Conservation (phyloP, 2,113 vertebrate species). For the Zapornia atra region DNA sequence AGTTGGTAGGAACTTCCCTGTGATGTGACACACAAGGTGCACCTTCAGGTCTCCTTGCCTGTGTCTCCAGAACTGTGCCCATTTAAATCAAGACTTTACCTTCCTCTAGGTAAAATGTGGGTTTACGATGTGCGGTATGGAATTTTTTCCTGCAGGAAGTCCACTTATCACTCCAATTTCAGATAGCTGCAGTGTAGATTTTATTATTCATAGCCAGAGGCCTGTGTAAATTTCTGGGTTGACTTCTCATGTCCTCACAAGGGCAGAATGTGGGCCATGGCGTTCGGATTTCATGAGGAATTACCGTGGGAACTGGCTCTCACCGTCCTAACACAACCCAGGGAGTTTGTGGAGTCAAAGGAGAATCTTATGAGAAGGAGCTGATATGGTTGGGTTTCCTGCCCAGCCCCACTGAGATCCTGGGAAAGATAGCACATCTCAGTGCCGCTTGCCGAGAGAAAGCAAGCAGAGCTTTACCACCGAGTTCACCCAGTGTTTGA, state of each 20-base stretch:
- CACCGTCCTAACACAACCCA: not conserved
- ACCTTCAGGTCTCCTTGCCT: not conserved
- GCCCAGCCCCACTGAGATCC: not conserved
- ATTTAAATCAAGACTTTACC: not conserved
- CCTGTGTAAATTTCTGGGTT: conserved; percentile 20
- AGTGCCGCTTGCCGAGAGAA: not conserved
- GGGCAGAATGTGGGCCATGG: not conserved
- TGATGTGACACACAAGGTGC: not conserved
- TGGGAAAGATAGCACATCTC: conserved; percentile 25
- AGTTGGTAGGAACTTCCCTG: not conserved
- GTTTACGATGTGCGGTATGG: not conserved
- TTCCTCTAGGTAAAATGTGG: not conserved
- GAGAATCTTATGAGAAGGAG: conserved; percentile 35
- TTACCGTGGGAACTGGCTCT: conserved; percentile 21
- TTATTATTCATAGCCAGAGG: conserved; percentile 61
- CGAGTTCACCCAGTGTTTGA: conserved; percentile 29
- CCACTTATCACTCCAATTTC: not conserved
- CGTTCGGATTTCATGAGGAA: conserved; percentile 48
- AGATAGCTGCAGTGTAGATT: not conserved
- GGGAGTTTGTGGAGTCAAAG: conserved; percentile 22
- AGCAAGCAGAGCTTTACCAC: conserved; percentile 21
- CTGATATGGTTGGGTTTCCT: conserved; percentile 30
- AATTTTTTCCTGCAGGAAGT: not conserved
- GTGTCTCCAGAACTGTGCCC: not conserved
- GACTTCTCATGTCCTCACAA: not conserved